phyloP scores from a whole-genome alignment of 2,888 invertebrate genomes.

The Selenia dentaria region DNA sequence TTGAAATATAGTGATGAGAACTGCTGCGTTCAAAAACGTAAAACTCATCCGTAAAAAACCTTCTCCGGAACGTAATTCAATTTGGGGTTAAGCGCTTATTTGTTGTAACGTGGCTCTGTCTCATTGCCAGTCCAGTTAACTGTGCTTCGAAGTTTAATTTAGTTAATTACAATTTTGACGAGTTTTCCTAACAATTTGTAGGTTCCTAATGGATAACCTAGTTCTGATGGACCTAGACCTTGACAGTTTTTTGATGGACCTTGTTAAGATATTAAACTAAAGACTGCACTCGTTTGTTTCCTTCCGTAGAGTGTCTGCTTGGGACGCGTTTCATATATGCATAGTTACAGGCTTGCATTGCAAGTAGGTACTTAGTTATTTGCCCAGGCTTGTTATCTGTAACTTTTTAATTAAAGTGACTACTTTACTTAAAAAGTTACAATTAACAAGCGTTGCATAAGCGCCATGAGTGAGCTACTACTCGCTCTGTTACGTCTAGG shows the following conservation, averaged over 20 bases:
- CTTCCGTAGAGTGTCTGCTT: too few relatives aligned
- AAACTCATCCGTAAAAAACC: slow-evolving; percentile 37
- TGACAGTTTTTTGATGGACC: background rate
- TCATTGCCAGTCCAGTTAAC: slow-evolving; percentile 63
- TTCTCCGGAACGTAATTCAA: slow-evolving; percentile 65
- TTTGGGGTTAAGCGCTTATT: slow-evolving; percentile 67
- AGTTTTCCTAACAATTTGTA: slow-evolving; percentile 2
- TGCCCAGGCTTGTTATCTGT: too few relatives aligned
- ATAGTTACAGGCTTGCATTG: too few relatives aligned
- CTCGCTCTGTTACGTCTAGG: too few relatives aligned
- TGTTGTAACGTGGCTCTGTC: slow-evolving; percentile 66
- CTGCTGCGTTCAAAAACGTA: slow-evolving; percentile 15
- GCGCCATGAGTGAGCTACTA: too few relatives aligned
- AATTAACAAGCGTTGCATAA: too few relatives aligned
- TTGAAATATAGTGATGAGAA: background rate
- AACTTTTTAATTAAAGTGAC: too few relatives aligned
- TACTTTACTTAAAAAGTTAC: too few relatives aligned
- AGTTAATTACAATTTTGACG: slow-evolving; percentile 56
- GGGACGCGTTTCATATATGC: too few relatives aligned
- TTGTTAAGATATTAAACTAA: too few relatives aligned
- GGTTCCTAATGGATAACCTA: slow-evolving; percentile 17
- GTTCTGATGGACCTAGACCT: slow-evolving; percentile 16
- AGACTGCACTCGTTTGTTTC: too few relatives aligned
- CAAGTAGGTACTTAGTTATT: too few relatives aligned
- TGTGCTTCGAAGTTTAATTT: slow-evolving; percentile 59